Percentiles rank a stretch among this genome's conserved stretches.
These are phyloP conservation scores for Xiphias gladius DNA, from an alignment of 2,113 vertebrate species.

Conservation along the genomic window DNA sequence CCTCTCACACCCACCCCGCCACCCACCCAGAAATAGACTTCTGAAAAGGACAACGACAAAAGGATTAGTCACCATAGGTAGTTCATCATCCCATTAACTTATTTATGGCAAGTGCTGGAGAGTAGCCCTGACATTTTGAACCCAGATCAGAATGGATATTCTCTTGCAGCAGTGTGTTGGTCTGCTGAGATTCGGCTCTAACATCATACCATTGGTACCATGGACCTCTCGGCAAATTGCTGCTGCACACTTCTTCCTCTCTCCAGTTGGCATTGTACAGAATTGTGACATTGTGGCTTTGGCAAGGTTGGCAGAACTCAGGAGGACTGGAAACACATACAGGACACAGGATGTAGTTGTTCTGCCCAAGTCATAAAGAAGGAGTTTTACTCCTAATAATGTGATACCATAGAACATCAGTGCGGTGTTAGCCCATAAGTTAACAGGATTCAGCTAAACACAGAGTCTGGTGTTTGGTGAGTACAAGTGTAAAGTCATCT, in stretches of 20 bases:
- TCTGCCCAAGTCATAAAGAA: conserved; percentile 36
- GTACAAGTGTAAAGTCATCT: background rate
- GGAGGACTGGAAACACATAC: conserved; percentile 79
- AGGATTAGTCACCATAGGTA: conserved; percentile 87
- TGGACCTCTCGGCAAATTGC: conserved; percentile 94
- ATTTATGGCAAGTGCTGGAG: conserved; percentile 84
- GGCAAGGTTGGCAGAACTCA: conserved; percentile 54
- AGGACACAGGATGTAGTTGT: conserved; percentile 70
- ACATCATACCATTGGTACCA: conserved; percentile 85
- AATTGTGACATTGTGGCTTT: conserved; percentile 89
- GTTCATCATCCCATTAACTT: conserved; percentile 83
- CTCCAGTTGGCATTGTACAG: conserved; percentile 87
- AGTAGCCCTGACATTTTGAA: conserved; percentile 71
- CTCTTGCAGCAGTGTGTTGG: conserved; percentile 35
- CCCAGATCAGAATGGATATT: conserved; percentile 59
- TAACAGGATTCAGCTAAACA: conserved; percentile 1
- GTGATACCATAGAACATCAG: conserved; percentile 3
- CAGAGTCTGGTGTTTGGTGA: background rate
- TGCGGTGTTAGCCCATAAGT: background rate
- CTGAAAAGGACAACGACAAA: conserved; percentile 89
- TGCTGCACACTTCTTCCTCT: conserved; percentile 91
- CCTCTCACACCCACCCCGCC: conserved; percentile 39
- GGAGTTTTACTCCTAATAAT: background rate
- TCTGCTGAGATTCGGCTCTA: conserved; percentile 13
- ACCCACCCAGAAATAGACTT: conserved; percentile 90